phyloP scores from a whole-genome alignment of 2,797 vertebrate genomes.

The Salarias fasciatus region DNA sequence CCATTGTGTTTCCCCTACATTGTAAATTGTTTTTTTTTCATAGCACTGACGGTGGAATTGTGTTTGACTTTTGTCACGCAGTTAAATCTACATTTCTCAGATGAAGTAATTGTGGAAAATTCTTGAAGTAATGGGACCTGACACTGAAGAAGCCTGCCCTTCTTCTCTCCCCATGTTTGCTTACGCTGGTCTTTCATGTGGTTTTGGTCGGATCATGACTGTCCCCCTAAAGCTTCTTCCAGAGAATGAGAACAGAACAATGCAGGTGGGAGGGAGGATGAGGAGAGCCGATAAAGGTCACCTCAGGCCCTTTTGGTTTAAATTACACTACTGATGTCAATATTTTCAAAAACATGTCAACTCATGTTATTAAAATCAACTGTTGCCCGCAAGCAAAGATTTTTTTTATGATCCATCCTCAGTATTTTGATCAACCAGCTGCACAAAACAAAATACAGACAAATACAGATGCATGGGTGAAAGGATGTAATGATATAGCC shows the following conservation, averaged over 20 bases:
- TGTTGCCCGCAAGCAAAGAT: slow-evolving; percentile 24
- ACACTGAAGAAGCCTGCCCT: neutral
- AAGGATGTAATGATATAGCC: no score
- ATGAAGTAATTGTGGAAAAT: neutral
- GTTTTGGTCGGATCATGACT: slow-evolving; percentile 39
- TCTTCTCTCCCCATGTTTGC: slow-evolving; percentile 11
- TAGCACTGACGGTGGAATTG: neutral
- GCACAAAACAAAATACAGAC: slow-evolving; percentile 27
- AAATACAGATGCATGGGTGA: neutral
- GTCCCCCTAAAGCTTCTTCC: slow-evolving; percentile 28
- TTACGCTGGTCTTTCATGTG: slow-evolving; percentile 23
- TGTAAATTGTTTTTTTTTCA: neutral
- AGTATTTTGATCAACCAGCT: slow-evolving; percentile 36
- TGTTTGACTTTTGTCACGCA: neutral
- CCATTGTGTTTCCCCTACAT: neutral
- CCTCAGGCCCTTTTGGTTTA: slow-evolving; percentile 17
- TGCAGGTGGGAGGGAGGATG: slow-evolving; percentile 1
- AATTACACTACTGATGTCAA: slow-evolving; percentile 17
- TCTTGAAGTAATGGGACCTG: slow-evolving; percentile 7
- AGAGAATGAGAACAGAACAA: slow-evolving; percentile 32
- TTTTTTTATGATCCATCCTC: slow-evolving; percentile 13
- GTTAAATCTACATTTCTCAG: slow-evolving; percentile 4
- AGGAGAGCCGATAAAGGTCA: slow-evolving; percentile 1
- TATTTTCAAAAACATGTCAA: slow-evolving; percentile 35
- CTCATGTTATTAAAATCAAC: slow-evolving; percentile 25